These are phyloP conservation scores for Vultur gryphus DNA, from an alignment of 2,797 vertebrate species.

Conservation along the genomic window DNA sequence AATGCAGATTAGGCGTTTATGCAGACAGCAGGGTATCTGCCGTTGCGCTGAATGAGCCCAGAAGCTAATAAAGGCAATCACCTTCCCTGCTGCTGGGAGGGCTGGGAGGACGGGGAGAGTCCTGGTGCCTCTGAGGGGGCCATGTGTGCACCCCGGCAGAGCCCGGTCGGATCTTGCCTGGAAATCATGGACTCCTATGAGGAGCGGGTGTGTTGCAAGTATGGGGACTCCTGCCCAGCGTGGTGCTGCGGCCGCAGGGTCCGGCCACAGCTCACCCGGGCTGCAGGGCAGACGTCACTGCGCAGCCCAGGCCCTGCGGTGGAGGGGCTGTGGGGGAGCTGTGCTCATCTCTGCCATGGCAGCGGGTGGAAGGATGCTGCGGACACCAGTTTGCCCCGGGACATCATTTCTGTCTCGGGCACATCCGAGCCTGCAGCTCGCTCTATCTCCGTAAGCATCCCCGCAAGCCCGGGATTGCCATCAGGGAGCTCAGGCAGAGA, in stretches of 20 bases:
- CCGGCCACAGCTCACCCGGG: background rate
- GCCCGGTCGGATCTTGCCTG: background rate
- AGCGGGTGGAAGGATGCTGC: background rate
- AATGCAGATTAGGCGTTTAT: background rate
- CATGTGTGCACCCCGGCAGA: rapidly evolving
- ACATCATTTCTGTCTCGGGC: no score
- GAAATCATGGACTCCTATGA: rapidly evolving
- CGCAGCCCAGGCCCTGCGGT: background rate
- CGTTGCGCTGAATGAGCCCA: background rate
- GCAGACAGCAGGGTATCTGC: background rate
- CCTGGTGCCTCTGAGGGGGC: background rate
- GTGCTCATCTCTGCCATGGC: background rate
- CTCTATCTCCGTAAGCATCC: no score
- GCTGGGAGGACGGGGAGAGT: background rate
- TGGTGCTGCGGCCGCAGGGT: background rate
- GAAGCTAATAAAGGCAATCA: background rate
- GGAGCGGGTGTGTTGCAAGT: background rate
- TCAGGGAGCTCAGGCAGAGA: background rate
- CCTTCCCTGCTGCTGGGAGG: background rate
- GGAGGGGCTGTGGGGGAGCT: background rate
- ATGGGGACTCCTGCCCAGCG: rapidly evolving
- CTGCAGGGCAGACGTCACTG: rapidly evolving
- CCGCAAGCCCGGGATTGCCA: rapidly evolving
- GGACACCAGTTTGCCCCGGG: background rate
- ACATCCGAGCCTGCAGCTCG: rapidly evolving